Evolutionary conservation across 2,888 invertebrate species (phyloP).

Genomic region (Drosophila infuscata): DNA sequence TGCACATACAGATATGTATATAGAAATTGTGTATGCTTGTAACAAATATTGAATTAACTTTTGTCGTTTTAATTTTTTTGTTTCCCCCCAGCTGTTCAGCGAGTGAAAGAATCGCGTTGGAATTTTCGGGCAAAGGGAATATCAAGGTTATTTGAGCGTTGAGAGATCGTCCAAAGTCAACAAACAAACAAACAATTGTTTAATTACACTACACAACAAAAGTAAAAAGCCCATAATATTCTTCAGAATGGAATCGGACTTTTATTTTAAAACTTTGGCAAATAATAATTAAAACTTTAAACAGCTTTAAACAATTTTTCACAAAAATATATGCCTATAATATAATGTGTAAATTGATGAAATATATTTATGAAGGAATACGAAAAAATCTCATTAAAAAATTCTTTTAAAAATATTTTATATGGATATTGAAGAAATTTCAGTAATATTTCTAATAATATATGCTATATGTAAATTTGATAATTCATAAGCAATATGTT

Average conservation of each 20-base stretch:
- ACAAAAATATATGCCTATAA: neutral
- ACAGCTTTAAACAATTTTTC: neutral
- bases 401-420: neutral
- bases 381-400: neutral
- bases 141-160: conserved; percentile 72
- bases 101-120: conserved; percentile 22
- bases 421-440: neutral
- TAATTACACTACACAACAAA: conserved; percentile 41
- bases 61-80: conserved; percentile 33
- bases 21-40: neutral
- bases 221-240: neutral
- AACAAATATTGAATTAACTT: conserved; percentile 35
- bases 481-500: neutral
- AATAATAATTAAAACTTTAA: neutral
- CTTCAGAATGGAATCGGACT: neutral
- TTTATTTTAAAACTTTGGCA: neutral
- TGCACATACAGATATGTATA: neutral
- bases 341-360: neutral
- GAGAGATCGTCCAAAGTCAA: conserved; percentile 33
- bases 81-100: conserved; percentile 58
- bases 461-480: neutral
- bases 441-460: neutral
- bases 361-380: neutral
- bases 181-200: conserved; percentile 50
- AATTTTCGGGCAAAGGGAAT: conserved; percentile 48